These are phyloP conservation scores for Cephalopholis sonnerati DNA, from an alignment of 2,113 vertebrate genomes.

Conservation along the genomic window DNA sequence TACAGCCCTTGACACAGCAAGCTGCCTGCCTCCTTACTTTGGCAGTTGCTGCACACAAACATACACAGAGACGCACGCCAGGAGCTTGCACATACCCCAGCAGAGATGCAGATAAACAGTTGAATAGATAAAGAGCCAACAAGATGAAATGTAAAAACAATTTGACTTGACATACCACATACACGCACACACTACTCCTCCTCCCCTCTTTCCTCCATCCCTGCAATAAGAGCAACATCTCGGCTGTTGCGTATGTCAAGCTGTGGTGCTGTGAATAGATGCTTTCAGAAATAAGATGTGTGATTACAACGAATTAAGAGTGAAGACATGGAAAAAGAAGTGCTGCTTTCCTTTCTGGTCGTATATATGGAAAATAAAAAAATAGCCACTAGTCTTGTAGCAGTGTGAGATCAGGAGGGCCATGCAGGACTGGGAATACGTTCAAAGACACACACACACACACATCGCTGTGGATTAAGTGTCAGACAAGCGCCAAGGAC, in stretches of 20 bases:
- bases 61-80: slow-evolving; percentile 56
- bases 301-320: slow-evolving; percentile 69
- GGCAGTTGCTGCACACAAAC: slow-evolving; percentile 64
- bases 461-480: slow-evolving; percentile 42
- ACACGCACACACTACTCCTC: slow-evolving; percentile 27
- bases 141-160: slow-evolving; percentile 80
- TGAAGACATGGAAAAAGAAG: slow-evolving; percentile 29
- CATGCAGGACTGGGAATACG: slow-evolving; percentile 27
- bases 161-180: slow-evolving; percentile 77
- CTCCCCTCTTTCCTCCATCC: slow-evolving; percentile 35
- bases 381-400: slow-evolving; percentile 8
- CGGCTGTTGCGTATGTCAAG: slow-evolving; percentile 60
- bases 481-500: slow-evolving; percentile 18
- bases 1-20: slow-evolving; percentile 68
- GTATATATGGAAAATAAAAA: background rate
- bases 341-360: slow-evolving; percentile 19
- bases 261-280: slow-evolving; percentile 49
- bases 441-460: slow-evolving; percentile 49
- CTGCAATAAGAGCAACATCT: slow-evolving; percentile 53
- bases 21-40: slow-evolving; percentile 69
- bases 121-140: slow-evolving; percentile 75
- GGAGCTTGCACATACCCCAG: slow-evolving; percentile 62
- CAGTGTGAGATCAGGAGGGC: slow-evolving; percentile 2
- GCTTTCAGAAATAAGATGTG: slow-evolving; percentile 51
- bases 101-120: slow-evolving; percentile 76